Percentiles rank a stretch among this genome's conserved stretches.
Conservation (phyloP, 2,797 vertebrate genomes). For the Mormyrops boulengeri region DNA sequence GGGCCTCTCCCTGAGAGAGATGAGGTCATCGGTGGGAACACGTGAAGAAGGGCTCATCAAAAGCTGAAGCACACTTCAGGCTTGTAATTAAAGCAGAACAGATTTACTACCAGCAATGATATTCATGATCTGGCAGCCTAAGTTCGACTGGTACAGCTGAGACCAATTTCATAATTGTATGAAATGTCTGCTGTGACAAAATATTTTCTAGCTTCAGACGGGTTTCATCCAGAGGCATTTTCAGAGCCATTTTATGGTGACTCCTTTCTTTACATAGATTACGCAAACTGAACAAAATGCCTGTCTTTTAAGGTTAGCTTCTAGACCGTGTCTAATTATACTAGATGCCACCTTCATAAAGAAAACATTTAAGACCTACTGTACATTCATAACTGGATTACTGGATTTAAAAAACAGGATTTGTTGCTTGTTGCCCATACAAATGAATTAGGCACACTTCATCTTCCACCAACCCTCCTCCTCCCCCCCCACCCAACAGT, state of each 20-base stretch:
- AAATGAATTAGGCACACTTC: background rate
- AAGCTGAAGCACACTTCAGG: background rate
- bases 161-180: background rate
- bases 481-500: background rate
- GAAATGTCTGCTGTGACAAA: background rate
- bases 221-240: background rate
- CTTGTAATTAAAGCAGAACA: background rate
- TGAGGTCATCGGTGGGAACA: background rate
- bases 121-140: background rate
- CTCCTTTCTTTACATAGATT: background rate
- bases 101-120: background rate
- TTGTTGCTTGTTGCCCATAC: background rate
- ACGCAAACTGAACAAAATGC: background rate
- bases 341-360: background rate
- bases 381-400: background rate
- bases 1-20: background rate
- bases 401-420: background rate
- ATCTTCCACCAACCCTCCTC: background rate
- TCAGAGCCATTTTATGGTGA: background rate
- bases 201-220: background rate
- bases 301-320: background rate
- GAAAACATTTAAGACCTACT: background rate
- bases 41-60: background rate
- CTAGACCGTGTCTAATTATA: background rate
- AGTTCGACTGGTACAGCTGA: conserved; percentile 1